Conservation (phyloP, 1,140 invertebrate species). For the Bursaphelenchus mucronatus region DNA sequence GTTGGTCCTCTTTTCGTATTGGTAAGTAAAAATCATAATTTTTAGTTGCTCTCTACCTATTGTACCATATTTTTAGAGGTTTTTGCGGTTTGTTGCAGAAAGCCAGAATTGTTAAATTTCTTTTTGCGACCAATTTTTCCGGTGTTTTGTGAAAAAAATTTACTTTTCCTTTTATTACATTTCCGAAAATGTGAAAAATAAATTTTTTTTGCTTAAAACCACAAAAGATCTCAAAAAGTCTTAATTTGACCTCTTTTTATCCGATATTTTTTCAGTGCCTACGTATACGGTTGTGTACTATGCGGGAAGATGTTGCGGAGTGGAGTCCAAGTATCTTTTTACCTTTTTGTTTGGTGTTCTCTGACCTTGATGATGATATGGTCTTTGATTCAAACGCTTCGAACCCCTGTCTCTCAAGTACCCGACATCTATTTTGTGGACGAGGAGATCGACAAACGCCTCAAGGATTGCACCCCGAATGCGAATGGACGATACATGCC, state of each 20-base stretch:
- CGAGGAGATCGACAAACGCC: constrained; percentile 25
- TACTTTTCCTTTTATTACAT: too few relatives aligned
- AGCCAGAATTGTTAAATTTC: too few relatives aligned
- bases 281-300: constrained; percentile 37
- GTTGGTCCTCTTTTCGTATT: constrained; percentile 24
- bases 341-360: constrained; percentile 27
- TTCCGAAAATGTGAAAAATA: background rate
- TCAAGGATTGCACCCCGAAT: constrained; percentile 38
- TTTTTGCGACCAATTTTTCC: too few relatives aligned
- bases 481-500: constrained; percentile 37
- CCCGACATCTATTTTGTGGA: constrained; percentile 19
- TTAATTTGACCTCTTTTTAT: background rate
- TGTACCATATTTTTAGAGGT: too few relatives aligned
- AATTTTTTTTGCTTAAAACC: too few relatives aligned
- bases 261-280: constrained; percentile 33
- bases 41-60: constrained; percentile 1
- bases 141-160: too few relatives aligned
- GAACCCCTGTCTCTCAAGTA: constrained; percentile 27
- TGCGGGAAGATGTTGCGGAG: constrained; percentile 18
- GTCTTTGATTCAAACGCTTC: constrained; percentile 37
- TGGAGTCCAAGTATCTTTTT: constrained; percentile 31
- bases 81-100: too few relatives aligned
- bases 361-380: constrained; percentile 36
- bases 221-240: too few relatives aligned
- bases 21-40: constrained; percentile 22